Conservation (phyloP, 2,797 vertebrate species). For the Melanotaenia parkinsoni region DNA sequence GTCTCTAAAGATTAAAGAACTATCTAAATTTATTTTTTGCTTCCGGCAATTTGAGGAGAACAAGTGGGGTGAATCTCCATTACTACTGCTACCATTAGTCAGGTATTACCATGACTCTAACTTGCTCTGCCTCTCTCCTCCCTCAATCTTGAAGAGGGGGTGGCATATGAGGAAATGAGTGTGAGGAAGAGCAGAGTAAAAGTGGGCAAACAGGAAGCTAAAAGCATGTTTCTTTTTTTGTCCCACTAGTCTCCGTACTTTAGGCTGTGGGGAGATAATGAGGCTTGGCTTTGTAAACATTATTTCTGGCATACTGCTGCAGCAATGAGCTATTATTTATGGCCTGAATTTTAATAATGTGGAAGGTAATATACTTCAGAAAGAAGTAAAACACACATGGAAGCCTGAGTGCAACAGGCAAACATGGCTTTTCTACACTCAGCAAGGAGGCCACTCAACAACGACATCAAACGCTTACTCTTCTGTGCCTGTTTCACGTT, state of each 20-base stretch:
- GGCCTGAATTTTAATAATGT: slow-evolving; percentile 80
- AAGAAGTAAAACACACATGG: slow-evolving; percentile 61
- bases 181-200: slow-evolving; percentile 55
- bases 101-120: slow-evolving; percentile 34
- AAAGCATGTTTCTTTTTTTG: slow-evolving; percentile 59
- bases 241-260: slow-evolving; percentile 56
- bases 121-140: slow-evolving; percentile 21
- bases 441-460: slow-evolving; percentile 76
- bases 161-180: slow-evolving; percentile 48
- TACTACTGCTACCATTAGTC: slow-evolving; percentile 23
- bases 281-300: slow-evolving; percentile 84
- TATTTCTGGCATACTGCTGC: slow-evolving; percentile 84
- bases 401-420: slow-evolving; percentile 54
- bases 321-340: slow-evolving; percentile 82
- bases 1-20: slow-evolving; percentile 14
- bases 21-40: slow-evolving; percentile 14
- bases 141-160: slow-evolving; percentile 34
- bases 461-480: slow-evolving; percentile 83
- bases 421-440: slow-evolving; percentile 65
- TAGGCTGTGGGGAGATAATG: slow-evolving; percentile 75
- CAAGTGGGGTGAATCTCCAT: slow-evolving; percentile 19
- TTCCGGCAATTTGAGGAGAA: neutral
- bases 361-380: slow-evolving; percentile 79
- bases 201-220: slow-evolving; percentile 58
- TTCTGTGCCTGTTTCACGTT: slow-evolving; percentile 74